Evolutionary conservation across 2,888 invertebrate species (phyloP), one percentile per base, ranked within the genome.

Genomic region (Cosmia trapezina): DNA sequence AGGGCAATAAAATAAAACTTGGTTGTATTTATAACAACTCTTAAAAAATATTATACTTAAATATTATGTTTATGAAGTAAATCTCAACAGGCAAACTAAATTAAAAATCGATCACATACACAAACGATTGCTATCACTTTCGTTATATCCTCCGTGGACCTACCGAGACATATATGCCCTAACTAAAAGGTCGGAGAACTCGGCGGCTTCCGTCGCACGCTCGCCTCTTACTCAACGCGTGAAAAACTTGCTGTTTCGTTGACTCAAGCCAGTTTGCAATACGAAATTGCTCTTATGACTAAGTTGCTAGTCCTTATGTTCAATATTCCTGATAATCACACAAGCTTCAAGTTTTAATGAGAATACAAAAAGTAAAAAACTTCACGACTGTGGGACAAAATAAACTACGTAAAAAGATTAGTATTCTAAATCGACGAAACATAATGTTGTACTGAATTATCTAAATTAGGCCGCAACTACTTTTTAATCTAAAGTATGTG

Each of bases 201-300:
- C 83, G 76, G 73, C 83, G 78, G 87, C 87, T 89, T 89, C 88
- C 89, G 86, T 83, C 85, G 87, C 86, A 73, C 81, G 79, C 85
- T 84, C 81, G 84, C 73, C 79, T 86, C 88, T 91, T 90, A 87
- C 91, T 89, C 87, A 90, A 89, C 80, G 83, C 83, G 84, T 87
- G 89, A 93, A 93, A 93, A 94, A 93, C 91, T 93, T 88, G 92
- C 86, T 81, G 81, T 88, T 88, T 89, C 84, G 83, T 86, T 84
- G 83, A 82, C 80, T 83, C 78, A 78, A 88, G 83, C 86, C 47
- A 78, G 85, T 86, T 88, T 85, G 86, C 83, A 82, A 86, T 86
- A 86, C 83, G 61, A 86, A 88, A 89, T 87, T 86, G 79, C 83
- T 80, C 82, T 62, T 78, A 83, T 83, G 78, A 76, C 81, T 83